phyloP scores from a whole-genome alignment of 2,888 invertebrate species.

The Rotaria socialis region DNA sequence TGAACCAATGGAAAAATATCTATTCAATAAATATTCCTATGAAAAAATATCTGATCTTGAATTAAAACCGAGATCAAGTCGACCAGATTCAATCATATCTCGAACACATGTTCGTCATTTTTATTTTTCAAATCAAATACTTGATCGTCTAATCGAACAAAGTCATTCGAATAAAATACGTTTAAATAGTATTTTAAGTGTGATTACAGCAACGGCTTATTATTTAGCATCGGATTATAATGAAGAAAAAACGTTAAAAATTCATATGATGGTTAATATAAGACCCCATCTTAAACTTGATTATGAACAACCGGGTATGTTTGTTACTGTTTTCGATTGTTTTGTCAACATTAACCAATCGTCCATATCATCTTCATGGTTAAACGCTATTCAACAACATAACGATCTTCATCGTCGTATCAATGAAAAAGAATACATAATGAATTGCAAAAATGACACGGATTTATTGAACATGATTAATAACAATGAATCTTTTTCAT shows the following conservation, averaged over 20 bases:
- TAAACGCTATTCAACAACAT: neutral
- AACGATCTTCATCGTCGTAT: constrained; percentile 14
- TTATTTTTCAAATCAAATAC: neutral
- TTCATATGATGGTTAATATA: constrained; percentile 36
- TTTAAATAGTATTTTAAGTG: neutral
- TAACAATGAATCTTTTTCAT: constrained; percentile 4
- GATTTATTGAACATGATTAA: constrained; percentile 33
- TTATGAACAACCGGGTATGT: constrained; percentile 22
- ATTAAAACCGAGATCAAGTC: neutral
- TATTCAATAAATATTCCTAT: neutral
- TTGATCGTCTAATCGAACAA: neutral
- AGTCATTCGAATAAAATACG: neutral
- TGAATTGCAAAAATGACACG: constrained; percentile 15
- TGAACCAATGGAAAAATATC: constrained; percentile 23
- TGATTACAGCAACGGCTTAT: neutral
- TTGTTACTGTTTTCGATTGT: constrained; percentile 22
- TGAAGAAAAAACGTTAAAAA: neutral
- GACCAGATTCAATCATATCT: neutral
- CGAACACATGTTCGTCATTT: neutral
- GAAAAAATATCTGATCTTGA: constrained; percentile 6
- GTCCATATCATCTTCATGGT: neutral
- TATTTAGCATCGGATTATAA: neutral
- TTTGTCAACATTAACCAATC: neutral
- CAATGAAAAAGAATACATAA: neutral
- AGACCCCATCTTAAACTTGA: neutral